A percentile compares a stretch with the other conserved stretches of the same genome.
These are phyloP conservation scores for Cepaea hortensis DNA, from an alignment of 2,888 invertebrate genomes.

Conservation along the genomic window DNA sequence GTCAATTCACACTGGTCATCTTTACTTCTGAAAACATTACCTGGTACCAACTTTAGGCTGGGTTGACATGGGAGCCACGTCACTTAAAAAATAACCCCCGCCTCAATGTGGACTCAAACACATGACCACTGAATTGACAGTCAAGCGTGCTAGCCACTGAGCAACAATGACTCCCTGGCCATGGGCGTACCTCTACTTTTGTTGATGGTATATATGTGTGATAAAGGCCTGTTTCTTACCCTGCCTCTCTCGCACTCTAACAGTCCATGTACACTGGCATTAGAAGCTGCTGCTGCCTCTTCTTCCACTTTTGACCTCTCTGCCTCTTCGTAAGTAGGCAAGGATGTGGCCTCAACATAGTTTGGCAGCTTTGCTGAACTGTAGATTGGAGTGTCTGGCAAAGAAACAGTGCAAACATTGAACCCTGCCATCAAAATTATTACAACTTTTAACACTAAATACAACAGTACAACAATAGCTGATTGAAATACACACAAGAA, in stretches of 20 bases:
- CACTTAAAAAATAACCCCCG: too few relatives aligned
- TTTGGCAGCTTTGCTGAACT: constrained; percentile 81
- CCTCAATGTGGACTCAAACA: too few relatives aligned
- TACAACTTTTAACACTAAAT: neutral
- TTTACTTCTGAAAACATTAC: too few relatives aligned
- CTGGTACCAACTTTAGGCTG: too few relatives aligned
- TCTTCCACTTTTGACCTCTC: constrained; percentile 84
- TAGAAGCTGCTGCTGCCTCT: constrained; percentile 40
- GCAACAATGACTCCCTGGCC: too few relatives aligned
- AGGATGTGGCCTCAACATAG: constrained; percentile 89
- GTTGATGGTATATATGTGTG: neutral
- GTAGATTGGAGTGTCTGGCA: constrained; percentile 42
- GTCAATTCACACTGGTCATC: too few relatives aligned
- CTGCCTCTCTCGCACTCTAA: constrained; percentile 45
- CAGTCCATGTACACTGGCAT: neutral
- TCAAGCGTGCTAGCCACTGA: too few relatives aligned
- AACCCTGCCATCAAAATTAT: neutral
- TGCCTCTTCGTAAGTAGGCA: constrained; percentile 94
- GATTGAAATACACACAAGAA: too few relatives aligned
- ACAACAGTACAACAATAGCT: neutral
- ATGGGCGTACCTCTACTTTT: too few relatives aligned
- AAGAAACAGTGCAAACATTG: neutral
- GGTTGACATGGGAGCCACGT: too few relatives aligned
- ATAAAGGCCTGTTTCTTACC: constrained; percentile 17
- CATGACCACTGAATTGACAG: too few relatives aligned